Evolutionary conservation across 2,888 invertebrate species (phyloP), one percentile per base, ranked within the genome.

Genomic region (Drosophila buzzatii): DNA sequence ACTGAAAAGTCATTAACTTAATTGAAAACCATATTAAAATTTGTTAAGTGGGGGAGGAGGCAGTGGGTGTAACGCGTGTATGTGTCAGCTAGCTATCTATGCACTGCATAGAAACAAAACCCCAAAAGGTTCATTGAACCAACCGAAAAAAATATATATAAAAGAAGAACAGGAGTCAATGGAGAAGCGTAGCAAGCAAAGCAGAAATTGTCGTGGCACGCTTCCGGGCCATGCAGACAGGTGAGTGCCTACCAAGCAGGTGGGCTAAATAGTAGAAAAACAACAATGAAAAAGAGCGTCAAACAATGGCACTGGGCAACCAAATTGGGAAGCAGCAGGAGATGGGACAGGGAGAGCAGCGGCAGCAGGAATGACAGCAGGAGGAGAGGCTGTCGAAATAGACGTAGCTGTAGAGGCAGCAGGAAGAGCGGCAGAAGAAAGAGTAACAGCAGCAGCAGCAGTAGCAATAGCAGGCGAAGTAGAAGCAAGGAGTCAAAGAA

Each of bases 21-120:
- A 85, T 85, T 89, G 87, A 89, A 85, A 83, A 68, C 71, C 78
- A 78, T 86, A 89, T 81, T 67, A 69, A 75, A 72, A 44, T 56
- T 61, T 56, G 23, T 33, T 31, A 33, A 51, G n/a, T 51, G n/a
- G 20, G 7, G 23, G 33, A 14, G 7, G 14, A 27, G 20, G 12
- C 9, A 8, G 18, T 5, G 18, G 49, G n/a, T 39, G 12, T 3
- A 20, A 12, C 51, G 51, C 51, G 56, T 42, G 52, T 76, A 59
- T 45, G 52, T 79, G 76, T 59, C 79, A 75, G 51, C 45, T 45
- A 23, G 20, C 14, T 23, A 23, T 16, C 45, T 66, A 69, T 69
- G 64, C 62, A 44, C 47, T 45, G 23, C 20, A 60, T 23, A 33
- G 51, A 35, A 76, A 71, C 74, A 70, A 70, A 80, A 57, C 55